phyloP scores from a whole-genome alignment of 92 coral and sea anemone species.

The Parazoanthus darwini region DNA sequence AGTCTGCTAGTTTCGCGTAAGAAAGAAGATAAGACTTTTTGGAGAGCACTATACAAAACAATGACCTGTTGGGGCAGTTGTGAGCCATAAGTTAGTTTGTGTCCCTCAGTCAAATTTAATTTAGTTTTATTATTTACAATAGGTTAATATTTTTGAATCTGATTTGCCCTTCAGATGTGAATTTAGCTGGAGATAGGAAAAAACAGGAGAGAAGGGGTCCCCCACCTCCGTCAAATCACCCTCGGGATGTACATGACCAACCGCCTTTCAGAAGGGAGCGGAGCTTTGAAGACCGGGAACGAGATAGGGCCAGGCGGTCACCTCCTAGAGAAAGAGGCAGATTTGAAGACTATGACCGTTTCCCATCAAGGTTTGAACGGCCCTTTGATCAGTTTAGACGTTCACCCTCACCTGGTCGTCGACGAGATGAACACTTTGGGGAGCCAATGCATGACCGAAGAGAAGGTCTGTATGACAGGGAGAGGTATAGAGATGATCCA shows the following conservation, averaged over 20 bases:
- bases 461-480: slow-evolving; percentile 78
- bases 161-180: slow-evolving; percentile 73
- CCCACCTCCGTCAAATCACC: slow-evolving; percentile 30
- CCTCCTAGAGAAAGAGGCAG: slow-evolving; percentile 79
- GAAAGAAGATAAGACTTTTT: too few relatives aligned
- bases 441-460: slow-evolving; percentile 67
- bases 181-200: slow-evolving; percentile 92
- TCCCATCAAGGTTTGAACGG: slow-evolving; percentile 77
- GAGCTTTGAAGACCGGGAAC: slow-evolving; percentile 57
- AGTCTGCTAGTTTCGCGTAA: too few relatives aligned
- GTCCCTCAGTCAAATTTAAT: neutral
- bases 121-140: neutral
- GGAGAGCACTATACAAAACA: too few relatives aligned
- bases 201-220: slow-evolving; percentile 61
- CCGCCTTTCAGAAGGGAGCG: slow-evolving; percentile 68
- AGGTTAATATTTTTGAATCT: neutral
- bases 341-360: slow-evolving; percentile 71
- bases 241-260: slow-evolving; percentile 59
- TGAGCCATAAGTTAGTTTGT: neutral
- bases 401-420: slow-evolving; percentile 71
- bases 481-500: slow-evolving; percentile 84
- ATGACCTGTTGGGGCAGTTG: too few relatives aligned
- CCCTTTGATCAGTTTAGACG: slow-evolving; percentile 72
- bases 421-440: slow-evolving; percentile 61
- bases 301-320: slow-evolving; percentile 66